These are phyloP conservation scores for Shinisaurus crocodilurus DNA, from an alignment of 2,113 vertebrate genomes.

Conservation along the genomic window DNA sequence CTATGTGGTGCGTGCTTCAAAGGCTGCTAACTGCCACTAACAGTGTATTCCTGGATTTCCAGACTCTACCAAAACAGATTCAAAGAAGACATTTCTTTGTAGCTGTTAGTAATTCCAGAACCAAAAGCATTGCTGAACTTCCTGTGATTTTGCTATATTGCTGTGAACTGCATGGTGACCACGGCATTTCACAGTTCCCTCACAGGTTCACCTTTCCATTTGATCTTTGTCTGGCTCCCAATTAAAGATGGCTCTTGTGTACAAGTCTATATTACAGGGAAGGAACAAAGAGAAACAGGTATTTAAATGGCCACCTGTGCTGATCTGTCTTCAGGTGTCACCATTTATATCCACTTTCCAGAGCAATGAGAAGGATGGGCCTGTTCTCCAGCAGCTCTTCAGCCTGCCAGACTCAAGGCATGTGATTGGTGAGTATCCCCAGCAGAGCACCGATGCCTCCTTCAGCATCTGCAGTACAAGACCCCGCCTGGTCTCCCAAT, in stretches of 20 bases:
- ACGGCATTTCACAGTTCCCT: not conserved
- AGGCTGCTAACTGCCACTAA: not conserved
- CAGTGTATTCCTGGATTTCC: not conserved
- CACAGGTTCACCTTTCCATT: not conserved
- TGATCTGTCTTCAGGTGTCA: conserved; percentile 49
- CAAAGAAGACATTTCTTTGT: not conserved
- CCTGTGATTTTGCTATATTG: not conserved
- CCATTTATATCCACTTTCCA: conserved; percentile 60
- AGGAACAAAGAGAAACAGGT: not conserved
- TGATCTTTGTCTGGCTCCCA: not conserved
- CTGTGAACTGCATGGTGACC: not conserved
- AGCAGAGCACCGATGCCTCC: not conserved
- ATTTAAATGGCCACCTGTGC: not conserved
- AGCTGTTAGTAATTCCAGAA: not conserved
- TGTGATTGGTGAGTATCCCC: conserved; percentile 53
- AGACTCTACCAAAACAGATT: not conserved
- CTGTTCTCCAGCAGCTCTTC: conserved; percentile 42
- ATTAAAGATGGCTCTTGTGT: not conserved
- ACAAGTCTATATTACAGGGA: not conserved
- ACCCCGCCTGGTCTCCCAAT: not conserved
- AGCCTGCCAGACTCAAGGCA: conserved; percentile 55
- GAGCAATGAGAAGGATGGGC: conserved; percentile 20
- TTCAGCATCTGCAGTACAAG: not conserved
- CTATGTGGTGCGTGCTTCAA: not conserved
- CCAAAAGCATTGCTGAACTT: not conserved